Evolutionary conservation across 2,888 invertebrate genomes (phyloP), one percentile per base, ranked within the genome.

Genomic region (Colletes collaris): DNA sequence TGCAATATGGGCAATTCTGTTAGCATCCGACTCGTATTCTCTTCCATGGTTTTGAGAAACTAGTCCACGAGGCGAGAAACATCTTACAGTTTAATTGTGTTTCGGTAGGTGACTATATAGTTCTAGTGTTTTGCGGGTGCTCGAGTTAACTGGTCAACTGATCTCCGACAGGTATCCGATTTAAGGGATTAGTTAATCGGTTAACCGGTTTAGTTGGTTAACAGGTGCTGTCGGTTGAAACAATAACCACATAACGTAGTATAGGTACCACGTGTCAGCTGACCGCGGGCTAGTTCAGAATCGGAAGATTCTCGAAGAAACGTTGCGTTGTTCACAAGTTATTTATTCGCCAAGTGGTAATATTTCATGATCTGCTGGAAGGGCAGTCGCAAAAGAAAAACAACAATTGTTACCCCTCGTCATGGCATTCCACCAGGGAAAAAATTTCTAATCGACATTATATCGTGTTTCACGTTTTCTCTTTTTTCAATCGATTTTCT

Each of bases 101-200:
- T 76, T 59, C 68, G 8, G 27, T 53, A 40, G 50, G 49, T 52
- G 67, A 40, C 63, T 27, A 27, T 27, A 27, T 49, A 59, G 64
- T 76, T 63, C 49, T 60, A 13, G 63, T 50, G 77, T 75, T 75
- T 64, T 64, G 78, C 59, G 79, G 70, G 68, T 71, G 64, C 44
- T 46, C 55, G 27, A 72, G 68, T 74, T 69, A 72, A 76, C 76
- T 68, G 75, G 75, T 81, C 75, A 81, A 80, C 72, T 19, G 81
- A 79, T 73, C 70, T 70, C 27, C 70, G 70, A 58, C 62, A 76
- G 72, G 69, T 63, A 69, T 55, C 76, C 75, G 79, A 81, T 76
- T 81, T 80, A 79, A 81, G 62, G 80, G 80, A 69, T 80, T 76
- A 80, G 81, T 80, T 80, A 81, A 81, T 79, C 81, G 67, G 81